Base-by-base conservation (phyloP, 2,888 invertebrate species). In the Ommatoiulus sabulosus region DNA sequence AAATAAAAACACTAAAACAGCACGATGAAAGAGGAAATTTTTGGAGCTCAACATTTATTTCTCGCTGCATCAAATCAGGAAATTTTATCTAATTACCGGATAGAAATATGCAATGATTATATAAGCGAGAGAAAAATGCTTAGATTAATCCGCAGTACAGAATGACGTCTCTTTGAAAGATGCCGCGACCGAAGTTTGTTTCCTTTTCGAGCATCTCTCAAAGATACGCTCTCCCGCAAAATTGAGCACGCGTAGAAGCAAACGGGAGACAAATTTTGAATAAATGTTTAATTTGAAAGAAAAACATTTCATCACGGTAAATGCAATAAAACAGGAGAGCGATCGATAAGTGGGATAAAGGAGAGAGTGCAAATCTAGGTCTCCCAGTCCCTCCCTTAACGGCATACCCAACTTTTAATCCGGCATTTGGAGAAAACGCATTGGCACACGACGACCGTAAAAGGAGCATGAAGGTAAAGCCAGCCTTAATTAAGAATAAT, bases 271-370 rank as follows among this genome's bases (percentile, higher is more conserved):
- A 7, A 17, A 72, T 72, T 72, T 72, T 20, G 72, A 72, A 72
- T 72, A 72, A 72, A 72, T 20, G 72, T 72, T 72, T 72, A 72
- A 72, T 72, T 72, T 72, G 24, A 72, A 72, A 72, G 72, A 72
- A 72, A 72, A 72, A 72, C 72, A 72, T 72, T 72, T 72, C 72
- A 72, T 72, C 72, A 72, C 72, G 7, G 72, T n/a, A 72, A 72
- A 72, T 72, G 72, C 72, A 72, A 72, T 72, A 72, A 72, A 72
- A 72, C 72, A 20, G 72, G 24, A 72, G 24, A 72, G 72, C 72
- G 72, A 72, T 72, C 72, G 72, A 72, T 72, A 72, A 72, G 5
- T 24, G 72, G 4, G 20, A 20, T 72, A 7, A 72, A 72, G 24
- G 15, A 4, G 72, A 24, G 24, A 72, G 72, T 72, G 24, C 72